phyloP scores from a whole-genome alignment of 2,888 invertebrate genomes.

The Blomia tropicalis region DNA sequence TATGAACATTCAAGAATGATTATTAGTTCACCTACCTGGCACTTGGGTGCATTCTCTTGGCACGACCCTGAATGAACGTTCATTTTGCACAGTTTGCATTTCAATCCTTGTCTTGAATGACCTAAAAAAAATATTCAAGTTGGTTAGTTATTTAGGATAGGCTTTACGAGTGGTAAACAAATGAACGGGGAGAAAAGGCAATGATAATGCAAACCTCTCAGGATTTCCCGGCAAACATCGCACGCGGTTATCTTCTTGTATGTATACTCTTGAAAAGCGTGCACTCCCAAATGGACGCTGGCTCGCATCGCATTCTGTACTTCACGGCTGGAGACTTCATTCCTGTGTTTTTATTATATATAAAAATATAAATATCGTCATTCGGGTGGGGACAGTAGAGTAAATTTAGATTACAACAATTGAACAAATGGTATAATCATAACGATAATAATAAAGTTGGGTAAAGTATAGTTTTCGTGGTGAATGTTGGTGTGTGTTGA shows the following conservation, averaged over 20 bases:
- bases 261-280: conserved; percentile 81
- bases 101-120: conserved; percentile 73
- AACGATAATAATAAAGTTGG: too few relatives aligned
- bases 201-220: conserved; percentile 50
- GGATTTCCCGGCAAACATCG: conserved; percentile 78
- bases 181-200: conserved; percentile 3
- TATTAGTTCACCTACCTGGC: conserved; percentile 39
- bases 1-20: neutral
- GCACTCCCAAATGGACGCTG: conserved; percentile 49
- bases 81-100: conserved; percentile 74
- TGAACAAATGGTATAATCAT: too few relatives aligned
- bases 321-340: neutral
- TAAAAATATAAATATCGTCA: too few relatives aligned
- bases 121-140: conserved; percentile 41
- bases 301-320: neutral
- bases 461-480: too few relatives aligned
- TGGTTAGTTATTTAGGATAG: conserved; percentile 17
- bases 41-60: conserved; percentile 52
- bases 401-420: too few relatives aligned
- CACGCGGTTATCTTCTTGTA: conserved; percentile 90
- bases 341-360: neutral
- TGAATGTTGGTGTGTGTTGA: too few relatives aligned
- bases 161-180: too few relatives aligned
- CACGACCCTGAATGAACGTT: conserved; percentile 71
- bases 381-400: neutral